These are phyloP conservation scores for Nettapus auritus DNA, from an alignment of 2,113 vertebrate species.

Conservation along the genomic window DNA sequence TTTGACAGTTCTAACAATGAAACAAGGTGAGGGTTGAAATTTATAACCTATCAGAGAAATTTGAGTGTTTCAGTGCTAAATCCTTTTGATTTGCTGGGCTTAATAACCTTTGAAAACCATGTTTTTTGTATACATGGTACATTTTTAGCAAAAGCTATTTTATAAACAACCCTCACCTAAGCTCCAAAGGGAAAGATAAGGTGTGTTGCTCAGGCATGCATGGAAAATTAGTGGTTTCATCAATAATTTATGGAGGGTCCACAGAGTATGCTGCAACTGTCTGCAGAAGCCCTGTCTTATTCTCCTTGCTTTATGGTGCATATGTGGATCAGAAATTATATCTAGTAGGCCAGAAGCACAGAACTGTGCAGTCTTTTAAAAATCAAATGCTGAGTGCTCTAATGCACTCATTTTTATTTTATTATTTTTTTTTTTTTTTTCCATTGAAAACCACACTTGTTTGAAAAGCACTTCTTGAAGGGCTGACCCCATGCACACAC, in stretches of 20 bases:
- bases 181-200: neutral
- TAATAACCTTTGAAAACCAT: neutral
- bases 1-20: neutral
- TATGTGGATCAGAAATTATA: neutral
- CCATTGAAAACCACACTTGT: neutral
- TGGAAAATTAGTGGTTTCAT: conserved; percentile 35
- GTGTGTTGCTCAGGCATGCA: conserved; percentile 11
- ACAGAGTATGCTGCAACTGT: neutral
- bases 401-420: neutral
- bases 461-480: neutral
- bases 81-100: neutral
- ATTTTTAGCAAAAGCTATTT: neutral
- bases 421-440: neutral
- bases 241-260: neutral
- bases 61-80: neutral
- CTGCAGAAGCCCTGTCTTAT: neutral
- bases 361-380: neutral
- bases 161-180: neutral
- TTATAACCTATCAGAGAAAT: neutral
- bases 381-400: neutral
- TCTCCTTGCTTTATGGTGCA: neutral
- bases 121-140: neutral
- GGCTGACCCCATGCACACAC: neutral
- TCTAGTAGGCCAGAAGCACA: neutral
- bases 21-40: neutral